Evolutionary conservation across 92 coral and sea anemone genomes (phyloP), one percentile per base, ranked within the genome.

Genomic region (Isaurus tuberculatus): DNA sequence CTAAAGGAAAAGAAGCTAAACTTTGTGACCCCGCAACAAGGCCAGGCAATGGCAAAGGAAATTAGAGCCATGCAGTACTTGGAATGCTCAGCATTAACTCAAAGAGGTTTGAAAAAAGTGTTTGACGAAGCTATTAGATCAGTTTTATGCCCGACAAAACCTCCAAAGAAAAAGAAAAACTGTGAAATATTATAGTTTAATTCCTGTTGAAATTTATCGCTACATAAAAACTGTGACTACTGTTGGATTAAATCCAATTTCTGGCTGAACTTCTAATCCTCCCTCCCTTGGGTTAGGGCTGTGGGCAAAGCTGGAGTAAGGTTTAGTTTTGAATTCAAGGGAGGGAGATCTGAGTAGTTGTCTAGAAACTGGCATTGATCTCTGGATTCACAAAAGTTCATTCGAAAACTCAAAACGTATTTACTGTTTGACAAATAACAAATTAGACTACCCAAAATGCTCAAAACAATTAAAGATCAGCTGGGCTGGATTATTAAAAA

Each of bases 41-140:
- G 92, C 0, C 65, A 73, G 44, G 72, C 84, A 14, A 89, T 89
- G 92, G 87, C 86, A 10, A 89, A 81, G 63, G 92, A 89, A 53
- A 89, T 89, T 17, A 70, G 84, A 31, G 92, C 92, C 8, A 81
- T 84, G 30, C 88, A 80, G 57, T 89, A 89, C 71, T 68, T 89
- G 33, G 92, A 89, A n/a, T 89, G 92, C 65, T 89, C 92, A 19
- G 92, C 92, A 8, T 42, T 89, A 20, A 85, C 92, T 1, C 92
- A 89, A 22, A 86, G 84, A 66, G 92, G 92, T 10, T 68, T 89
- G 13, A 89, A 89, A n/a, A 80, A 44, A 77, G 92, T 89, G 10
- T 89, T 89, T 55, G 92, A 89, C 57, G 92, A 89, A 23, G 92
- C 92, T 25, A 89, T 89, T 65, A 63, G 92, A 67, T 88, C 92